Conservation (phyloP, 2,113 vertebrate species). For the Carassius gibelio region DNA sequence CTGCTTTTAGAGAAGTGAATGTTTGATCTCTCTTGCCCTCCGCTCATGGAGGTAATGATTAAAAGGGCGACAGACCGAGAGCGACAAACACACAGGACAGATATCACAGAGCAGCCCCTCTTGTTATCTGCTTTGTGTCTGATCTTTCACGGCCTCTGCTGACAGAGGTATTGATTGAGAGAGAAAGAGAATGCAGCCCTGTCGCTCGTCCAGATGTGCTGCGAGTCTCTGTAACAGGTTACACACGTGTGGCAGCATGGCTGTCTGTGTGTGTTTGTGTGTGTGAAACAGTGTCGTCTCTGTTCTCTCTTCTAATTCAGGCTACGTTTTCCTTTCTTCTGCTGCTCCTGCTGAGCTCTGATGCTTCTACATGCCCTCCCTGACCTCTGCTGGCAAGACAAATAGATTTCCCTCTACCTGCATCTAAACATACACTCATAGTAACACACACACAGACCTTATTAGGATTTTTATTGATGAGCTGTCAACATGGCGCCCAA, state of each 20-base stretch:
- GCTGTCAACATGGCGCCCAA: slow-evolving; percentile 51
- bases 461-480: slow-evolving; percentile 56
- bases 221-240: slow-evolving; percentile 11
- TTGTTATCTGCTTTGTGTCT: slow-evolving; percentile 39
- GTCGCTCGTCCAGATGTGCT: neutral
- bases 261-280: neutral
- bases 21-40: slow-evolving; percentile 30
- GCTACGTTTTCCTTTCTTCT: slow-evolving; percentile 36
- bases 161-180: slow-evolving; percentile 54
- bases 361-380: slow-evolving; percentile 20
- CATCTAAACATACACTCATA: slow-evolving; percentile 32
- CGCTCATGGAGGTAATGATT: slow-evolving; percentile 20
- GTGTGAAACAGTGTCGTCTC: neutral
- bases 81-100: slow-evolving; percentile 45
- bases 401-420: slow-evolving; percentile 39
- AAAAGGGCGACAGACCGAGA: slow-evolving; percentile 22
- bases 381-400: slow-evolving; percentile 47
- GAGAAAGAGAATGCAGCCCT: neutral
- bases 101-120: slow-evolving; percentile 33
- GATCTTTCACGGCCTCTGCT: slow-evolving; percentile 34
- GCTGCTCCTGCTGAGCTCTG: slow-evolving; percentile 12
- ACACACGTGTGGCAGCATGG: slow-evolving; percentile 24
- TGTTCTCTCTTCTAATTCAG: slow-evolving; percentile 27
- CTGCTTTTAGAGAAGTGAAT: slow-evolving; percentile 20
- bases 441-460: slow-evolving; percentile 44